These are phyloP conservation scores for Misgurnus mizolepis DNA, from an alignment of 2,113 vertebrate genomes.

Conservation along the genomic window DNA sequence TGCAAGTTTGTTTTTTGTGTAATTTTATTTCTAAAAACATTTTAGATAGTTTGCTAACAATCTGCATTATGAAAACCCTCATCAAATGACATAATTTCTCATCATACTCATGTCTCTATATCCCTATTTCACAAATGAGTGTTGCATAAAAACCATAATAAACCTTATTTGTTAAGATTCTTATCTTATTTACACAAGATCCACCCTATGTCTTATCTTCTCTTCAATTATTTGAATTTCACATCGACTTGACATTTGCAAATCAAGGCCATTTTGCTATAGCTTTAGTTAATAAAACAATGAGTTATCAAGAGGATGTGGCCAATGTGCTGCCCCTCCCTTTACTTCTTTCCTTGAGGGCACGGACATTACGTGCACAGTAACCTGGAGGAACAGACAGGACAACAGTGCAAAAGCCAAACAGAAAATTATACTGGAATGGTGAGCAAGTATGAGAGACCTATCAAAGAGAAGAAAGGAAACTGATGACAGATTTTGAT, in stretches of 20 bases:
- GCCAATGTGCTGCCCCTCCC: neutral
- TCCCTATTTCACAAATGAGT: neutral
- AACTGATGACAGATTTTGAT: neutral
- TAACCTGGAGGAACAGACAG: neutral
- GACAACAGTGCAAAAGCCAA: neutral
- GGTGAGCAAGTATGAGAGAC: neutral
- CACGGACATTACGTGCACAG: neutral
- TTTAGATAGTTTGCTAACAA: no score
- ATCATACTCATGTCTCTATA: neutral
- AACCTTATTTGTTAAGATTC: neutral
- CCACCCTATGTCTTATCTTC: conserved; percentile 38
- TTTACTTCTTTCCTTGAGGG: neutral
- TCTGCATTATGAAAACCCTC: no score
- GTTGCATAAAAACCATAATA: neutral
- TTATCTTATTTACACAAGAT: neutral
- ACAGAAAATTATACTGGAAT: no score
- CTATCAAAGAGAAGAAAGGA: neutral
- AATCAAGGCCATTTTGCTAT: neutral
- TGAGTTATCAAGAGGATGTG: conserved; percentile 14
- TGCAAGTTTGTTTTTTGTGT: no score
- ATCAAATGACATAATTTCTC: no score
- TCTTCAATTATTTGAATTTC: neutral
- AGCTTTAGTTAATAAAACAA: conserved; percentile 25
- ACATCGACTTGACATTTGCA: neutral
- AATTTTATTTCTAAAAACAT: no score